These are phyloP conservation scores for Tryphoninae sp. DNA, from an alignment of 2,888 invertebrate species.

Conservation along the genomic window DNA sequence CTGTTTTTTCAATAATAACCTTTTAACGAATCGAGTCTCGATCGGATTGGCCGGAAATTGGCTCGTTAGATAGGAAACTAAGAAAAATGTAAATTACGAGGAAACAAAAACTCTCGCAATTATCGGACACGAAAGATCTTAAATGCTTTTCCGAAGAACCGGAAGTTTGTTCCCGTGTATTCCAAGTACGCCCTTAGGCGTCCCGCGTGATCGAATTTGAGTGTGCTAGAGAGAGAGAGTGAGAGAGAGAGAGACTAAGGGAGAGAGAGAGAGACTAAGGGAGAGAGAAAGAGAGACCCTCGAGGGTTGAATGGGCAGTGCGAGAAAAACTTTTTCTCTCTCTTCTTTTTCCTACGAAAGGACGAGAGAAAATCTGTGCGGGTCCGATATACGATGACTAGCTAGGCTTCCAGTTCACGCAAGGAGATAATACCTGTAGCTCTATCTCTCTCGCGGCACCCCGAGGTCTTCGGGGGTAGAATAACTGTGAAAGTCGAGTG, in stretches of 20 bases:
- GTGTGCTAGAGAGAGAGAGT: constrained; percentile 41
- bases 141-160: constrained; percentile 37
- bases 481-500: constrained; percentile 59
- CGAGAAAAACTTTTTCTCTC: constrained; percentile 61
- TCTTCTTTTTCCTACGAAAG: constrained; percentile 14
- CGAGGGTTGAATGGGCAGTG: constrained; percentile 49
- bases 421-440: constrained; percentile 42
- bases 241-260: constrained; percentile 21
- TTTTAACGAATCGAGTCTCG: too few species aligned
- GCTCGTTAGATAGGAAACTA: background rate
- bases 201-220: constrained; percentile 54
- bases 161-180: constrained; percentile 43
- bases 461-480: constrained; percentile 51
- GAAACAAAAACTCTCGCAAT: background rate
- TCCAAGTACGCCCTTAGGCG: constrained; percentile 45
- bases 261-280: background rate
- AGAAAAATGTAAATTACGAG: background rate
- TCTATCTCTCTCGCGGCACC: constrained; percentile 16
- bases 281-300: constrained; percentile 1
- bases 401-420: constrained; percentile 38
- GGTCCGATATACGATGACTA: constrained; percentile 39
- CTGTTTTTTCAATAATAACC: too few species aligned
- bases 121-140: constrained; percentile 17
- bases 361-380: constrained; percentile 47
- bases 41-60: background rate